Base-by-base conservation (phyloP, 2,888 invertebrate species). In the Caenorhabditis japonica region DNA sequence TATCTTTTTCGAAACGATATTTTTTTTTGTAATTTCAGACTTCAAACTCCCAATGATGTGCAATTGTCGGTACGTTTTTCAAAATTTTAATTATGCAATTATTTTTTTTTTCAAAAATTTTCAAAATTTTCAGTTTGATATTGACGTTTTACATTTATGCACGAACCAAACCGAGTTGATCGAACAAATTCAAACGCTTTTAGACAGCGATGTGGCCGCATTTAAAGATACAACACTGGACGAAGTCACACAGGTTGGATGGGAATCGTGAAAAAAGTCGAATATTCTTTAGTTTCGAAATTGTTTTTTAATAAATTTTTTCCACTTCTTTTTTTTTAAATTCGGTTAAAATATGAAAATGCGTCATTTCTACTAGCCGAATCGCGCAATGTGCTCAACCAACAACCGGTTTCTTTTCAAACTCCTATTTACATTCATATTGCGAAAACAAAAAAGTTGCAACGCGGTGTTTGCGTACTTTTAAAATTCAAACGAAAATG, bases 101-200 rank as follows among this genome's bases (percentile, higher is more conserved):
- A n/a, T n/a, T n/a, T n/a, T n/a, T 36, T 36, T 36, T 36, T 36
- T 2, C 4, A 15, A 39, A 39, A 39, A 4, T 12, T 13, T 10
- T 4, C n/a, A 38, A 4, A 15, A 38, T 4, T n/a, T 15, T 15
- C 49, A 64, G 64, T 64, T 64, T 23, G 64, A 64, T n/a, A 41
- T 12, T 1, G 49, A 64, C 41, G 55, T 64, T n/a, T 56, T 64
- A 3, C 41, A 55, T 13, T 56, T 64, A 36, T 64, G 64, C 34
- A 64, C 47, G 0, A 56, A 64, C 17, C 64, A 64, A 47, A 19
- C 25, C 15, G 49, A 64, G 21, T 33, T 64, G 3, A 41, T 56
- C 5, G 41, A 47, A n/a, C 25, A 49, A 7, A 64, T 64, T 39
- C 36, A 55, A 10, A 53, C 46, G 15, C 17, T 64, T 2, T 33